Conservation (phyloP, 2,797 vertebrate genomes). For the Anguilla obscura region DNA sequence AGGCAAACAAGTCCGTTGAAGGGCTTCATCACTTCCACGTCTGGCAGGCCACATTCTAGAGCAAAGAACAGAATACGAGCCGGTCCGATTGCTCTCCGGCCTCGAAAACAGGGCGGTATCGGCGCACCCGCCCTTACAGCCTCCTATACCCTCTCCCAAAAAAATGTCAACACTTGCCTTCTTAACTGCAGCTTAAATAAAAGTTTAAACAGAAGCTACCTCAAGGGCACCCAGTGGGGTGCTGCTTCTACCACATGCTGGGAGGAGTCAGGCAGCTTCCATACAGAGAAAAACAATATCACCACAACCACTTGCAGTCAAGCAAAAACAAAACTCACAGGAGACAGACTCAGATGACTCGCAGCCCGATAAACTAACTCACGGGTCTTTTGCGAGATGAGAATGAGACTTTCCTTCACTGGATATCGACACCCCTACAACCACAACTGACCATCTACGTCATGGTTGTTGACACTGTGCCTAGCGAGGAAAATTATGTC, state of each 20-base stretch:
- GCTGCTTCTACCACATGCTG: neutral
- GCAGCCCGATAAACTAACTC: neutral
- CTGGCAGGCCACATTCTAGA: neutral
- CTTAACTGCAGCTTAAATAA: conserved; percentile 2
- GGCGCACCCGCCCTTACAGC: neutral
- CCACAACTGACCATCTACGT: neutral
- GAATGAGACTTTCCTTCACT: neutral
- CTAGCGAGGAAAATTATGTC: neutral
- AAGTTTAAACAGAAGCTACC: neutral
- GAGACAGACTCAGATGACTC: neutral
- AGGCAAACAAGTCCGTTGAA: neutral
- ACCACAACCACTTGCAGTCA: neutral
- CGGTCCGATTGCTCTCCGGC: neutral
- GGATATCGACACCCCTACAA: neutral
- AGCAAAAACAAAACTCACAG: neutral
- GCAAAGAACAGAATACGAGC: neutral
- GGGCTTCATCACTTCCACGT: neutral
- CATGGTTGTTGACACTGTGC: neutral
- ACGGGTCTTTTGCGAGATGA: neutral
- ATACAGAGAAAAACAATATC: neutral
- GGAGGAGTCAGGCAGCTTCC: neutral
- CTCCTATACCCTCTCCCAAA: neutral
- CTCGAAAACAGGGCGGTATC: neutral
- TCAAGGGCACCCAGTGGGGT: neutral
- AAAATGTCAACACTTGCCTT: neutral